Evolutionary conservation across 2,888 invertebrate species (phyloP).

Genomic region (Hesperia comma): DNA sequence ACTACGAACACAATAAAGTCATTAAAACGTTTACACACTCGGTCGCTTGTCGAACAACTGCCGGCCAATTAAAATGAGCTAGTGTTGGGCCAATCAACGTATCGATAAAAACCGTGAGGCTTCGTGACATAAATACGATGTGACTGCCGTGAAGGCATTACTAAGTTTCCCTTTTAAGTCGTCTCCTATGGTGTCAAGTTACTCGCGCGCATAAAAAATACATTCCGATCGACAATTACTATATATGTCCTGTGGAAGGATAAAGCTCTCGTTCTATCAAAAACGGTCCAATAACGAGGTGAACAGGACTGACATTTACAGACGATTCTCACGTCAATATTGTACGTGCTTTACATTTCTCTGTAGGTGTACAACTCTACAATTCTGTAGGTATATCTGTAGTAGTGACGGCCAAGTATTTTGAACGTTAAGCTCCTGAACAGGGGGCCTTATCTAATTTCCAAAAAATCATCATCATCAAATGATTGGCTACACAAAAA

Average conservation of each 20-base stretch:
- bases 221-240: constrained; percentile 65
- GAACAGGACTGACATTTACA: not conserved
- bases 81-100: constrained; percentile 62
- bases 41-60: constrained; percentile 48
- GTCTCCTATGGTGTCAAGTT: constrained; percentile 69
- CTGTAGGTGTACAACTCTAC: too few relatives aligned
- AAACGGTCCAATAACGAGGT: constrained; percentile 18
- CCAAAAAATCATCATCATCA: too few relatives aligned
- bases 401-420: too few relatives aligned
- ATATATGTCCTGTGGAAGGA: constrained; percentile 48
- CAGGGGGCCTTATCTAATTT: too few relatives aligned
- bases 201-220: constrained; percentile 56
- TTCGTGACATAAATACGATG: constrained; percentile 67
- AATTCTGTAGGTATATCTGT: too few relatives aligned
- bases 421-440: too few relatives aligned
- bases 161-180: constrained; percentile 74
- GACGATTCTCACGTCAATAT: not conserved
- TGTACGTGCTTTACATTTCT: not conserved
- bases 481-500: too few relatives aligned
- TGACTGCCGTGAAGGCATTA: constrained; percentile 76
- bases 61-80: constrained; percentile 68
- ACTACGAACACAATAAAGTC: constrained; percentile 51
- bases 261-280: constrained; percentile 15
- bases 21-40: constrained; percentile 50
- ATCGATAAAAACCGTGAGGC: constrained; percentile 63